These are phyloP conservation scores for Palythoa caribaeorum DNA, from an alignment of 92 coral and sea anemone species.

Conservation along the genomic window DNA sequence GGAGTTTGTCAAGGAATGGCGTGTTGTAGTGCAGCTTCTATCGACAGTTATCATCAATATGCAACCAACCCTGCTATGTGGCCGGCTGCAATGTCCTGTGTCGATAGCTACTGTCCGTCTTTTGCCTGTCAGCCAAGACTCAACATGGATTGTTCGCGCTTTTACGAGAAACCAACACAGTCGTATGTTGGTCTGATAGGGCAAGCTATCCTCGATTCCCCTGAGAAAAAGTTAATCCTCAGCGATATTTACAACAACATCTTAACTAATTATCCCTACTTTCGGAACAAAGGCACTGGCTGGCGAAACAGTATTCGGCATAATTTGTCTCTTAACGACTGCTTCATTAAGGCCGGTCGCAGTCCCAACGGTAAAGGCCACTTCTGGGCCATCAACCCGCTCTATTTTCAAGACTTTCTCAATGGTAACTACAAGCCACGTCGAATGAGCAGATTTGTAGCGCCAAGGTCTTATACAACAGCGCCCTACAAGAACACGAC, in stretches of 20 bases:
- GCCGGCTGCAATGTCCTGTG: conserved; percentile 44
- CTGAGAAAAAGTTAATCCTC: conserved; percentile 91
- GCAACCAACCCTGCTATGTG: not conserved
- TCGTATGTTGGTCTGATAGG: conserved; percentile 95
- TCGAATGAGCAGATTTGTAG: conserved; percentile 25
- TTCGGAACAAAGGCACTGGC: conserved; percentile 96
- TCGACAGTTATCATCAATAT: conserved; percentile 8
- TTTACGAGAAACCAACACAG: conserved; percentile 90
- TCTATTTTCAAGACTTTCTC: conserved; percentile 87
- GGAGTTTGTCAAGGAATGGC: conserved; percentile 6
- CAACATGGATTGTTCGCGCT: conserved; percentile 27
- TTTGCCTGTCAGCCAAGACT: conserved; percentile 24
- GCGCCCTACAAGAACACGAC: conserved; percentile 1
- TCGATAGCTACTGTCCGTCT: conserved; percentile 13
- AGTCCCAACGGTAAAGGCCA: conserved; percentile 98
- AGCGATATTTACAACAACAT: conserved; percentile 94
- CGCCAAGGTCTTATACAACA: conserved; percentile 2
- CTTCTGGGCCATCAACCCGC: conserved; percentile 90
- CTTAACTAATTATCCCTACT: conserved; percentile 90
- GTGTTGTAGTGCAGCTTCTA: conserved; percentile 9
- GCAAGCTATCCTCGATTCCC: conserved; percentile 93
- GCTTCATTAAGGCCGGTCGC: conserved; percentile 95
- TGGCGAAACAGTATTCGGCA: conserved; percentile 98
- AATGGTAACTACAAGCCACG: conserved; percentile 81
- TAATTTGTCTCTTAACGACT: conserved; percentile 91